phyloP scores from a whole-genome alignment of 2,888 invertebrate genomes.

The Herminia tarsipennalis region DNA sequence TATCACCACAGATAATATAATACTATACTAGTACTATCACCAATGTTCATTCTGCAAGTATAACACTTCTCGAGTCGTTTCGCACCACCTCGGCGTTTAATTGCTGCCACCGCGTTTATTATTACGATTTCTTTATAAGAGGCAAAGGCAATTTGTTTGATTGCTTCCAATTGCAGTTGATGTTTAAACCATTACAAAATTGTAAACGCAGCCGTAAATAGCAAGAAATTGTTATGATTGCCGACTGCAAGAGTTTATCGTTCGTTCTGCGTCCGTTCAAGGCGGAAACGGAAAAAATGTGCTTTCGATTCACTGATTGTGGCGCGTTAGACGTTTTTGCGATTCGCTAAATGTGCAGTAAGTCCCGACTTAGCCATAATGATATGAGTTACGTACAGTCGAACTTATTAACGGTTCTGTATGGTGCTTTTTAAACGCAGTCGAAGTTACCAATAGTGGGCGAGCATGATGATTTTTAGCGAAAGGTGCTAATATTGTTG shows the following conservation, averaged over 20 bases:
- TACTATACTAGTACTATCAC: too few relatives aligned
- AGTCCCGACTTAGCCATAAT: conserved; percentile 43
- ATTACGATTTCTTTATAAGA: conserved; percentile 77
- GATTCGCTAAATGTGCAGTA: conserved; percentile 64
- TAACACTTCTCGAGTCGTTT: conserved; percentile 55
- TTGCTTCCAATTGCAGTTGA: conserved; percentile 75
- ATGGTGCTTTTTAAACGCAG: too few relatives aligned
- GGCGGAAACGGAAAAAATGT: conserved; percentile 61
- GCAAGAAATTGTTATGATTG: conserved; percentile 74
- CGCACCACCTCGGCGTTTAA: conserved; percentile 77
- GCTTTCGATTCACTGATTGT: conserved; percentile 66
- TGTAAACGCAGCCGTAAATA: conserved; percentile 63
- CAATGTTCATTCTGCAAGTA: conserved; percentile 23
- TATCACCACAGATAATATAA: too few relatives aligned
- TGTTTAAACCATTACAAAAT: conserved; percentile 76
- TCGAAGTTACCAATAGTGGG: too few relatives aligned
- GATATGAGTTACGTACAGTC: conserved; percentile 45
- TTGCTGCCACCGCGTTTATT: conserved; percentile 69
- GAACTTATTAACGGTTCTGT: too few relatives aligned
- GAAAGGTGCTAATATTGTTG: too few relatives aligned
- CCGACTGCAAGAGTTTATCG: conserved; percentile 56
- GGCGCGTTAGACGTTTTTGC: conserved; percentile 59
- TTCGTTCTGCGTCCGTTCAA: conserved; percentile 52
- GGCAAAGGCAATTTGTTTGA: conserved; percentile 78
- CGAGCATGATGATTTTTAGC: too few relatives aligned